These are phyloP conservation scores for Cistogaster globosa DNA, from an alignment of 2,888 invertebrate species.

Conservation along the genomic window DNA sequence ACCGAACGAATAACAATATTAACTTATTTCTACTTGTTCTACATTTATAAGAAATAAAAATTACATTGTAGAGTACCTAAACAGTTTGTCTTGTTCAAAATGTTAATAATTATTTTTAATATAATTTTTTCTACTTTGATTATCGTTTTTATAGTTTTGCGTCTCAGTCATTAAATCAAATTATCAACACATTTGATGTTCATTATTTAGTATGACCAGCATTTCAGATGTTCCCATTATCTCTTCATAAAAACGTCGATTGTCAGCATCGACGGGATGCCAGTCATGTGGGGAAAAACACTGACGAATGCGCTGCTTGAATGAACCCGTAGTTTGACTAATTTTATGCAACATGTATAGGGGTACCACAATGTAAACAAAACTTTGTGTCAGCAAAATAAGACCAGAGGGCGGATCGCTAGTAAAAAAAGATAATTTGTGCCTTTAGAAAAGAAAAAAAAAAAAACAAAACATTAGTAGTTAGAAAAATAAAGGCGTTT, in stretches of 20 bases:
- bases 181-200: slow-evolving; percentile 64
- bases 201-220: slow-evolving; percentile 77
- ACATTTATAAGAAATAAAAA: not conserved
- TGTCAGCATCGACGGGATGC: slow-evolving; percentile 81
- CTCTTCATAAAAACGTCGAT: slow-evolving; percentile 81
- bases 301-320: slow-evolving; percentile 78
- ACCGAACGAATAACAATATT: too few relatives aligned
- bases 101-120: not conserved
- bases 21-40: too few relatives aligned
- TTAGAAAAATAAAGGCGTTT: slow-evolving; percentile 36
- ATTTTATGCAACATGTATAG: slow-evolving; percentile 79
- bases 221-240: slow-evolving; percentile 81
- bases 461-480: not conserved
- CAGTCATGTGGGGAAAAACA: slow-evolving; percentile 81
- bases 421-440: slow-evolving; percentile 69
- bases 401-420: slow-evolving; percentile 68
- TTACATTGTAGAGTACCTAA: not conserved
- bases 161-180: not conserved
- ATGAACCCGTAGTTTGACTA: slow-evolving; percentile 77
- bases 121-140: not conserved
- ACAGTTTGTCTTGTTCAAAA: slow-evolving; percentile 3
- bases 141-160: slow-evolving; percentile 10
- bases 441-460: slow-evolving; percentile 37
- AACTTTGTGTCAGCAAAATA: slow-evolving; percentile 75
- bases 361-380: slow-evolving; percentile 77